Evolutionary conservation across 2,888 invertebrate species (phyloP), one percentile per base, ranked within the genome.

Genomic region (Diarsia dahlii): DNA sequence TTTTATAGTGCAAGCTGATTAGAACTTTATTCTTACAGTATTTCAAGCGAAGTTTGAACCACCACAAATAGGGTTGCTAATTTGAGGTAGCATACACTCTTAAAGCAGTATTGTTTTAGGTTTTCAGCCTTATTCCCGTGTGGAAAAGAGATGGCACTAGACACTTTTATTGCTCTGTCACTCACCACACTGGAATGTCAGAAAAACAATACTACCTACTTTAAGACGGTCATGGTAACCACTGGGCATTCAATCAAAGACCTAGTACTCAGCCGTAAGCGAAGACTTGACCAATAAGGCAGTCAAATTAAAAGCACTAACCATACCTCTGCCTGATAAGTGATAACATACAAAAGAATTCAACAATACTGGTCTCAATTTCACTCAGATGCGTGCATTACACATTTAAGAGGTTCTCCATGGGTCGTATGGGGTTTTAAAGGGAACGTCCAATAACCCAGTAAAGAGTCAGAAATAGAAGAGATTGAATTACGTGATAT

Each of bases 401-500:
- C 13, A 45, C 45, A 63, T 2, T 63, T n/a, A 45, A 13, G 13
- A n/a, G 12, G 23, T 46, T 48, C 46, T 12, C 64, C 18, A 34
- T 48, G 66, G 34, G 8, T 20, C 34, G 23, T 13, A 50, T 0
- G 50, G 12, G 1, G 1, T 8, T 12, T 62, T 46, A 8, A n/a
- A 56, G 46, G 20, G 23, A n/a, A 56, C 45, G 13, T 65, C 23
- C 45, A 56, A 67, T 70, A 68, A 50, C 28, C 45, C 63, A 13
- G 56, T 66, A 70, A 75, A 83, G 54, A 80, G 52, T 76, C 52
- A 62, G n/a, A 69, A 71, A 71, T 75, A 54, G 68, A 66, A 72
- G 71, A 80, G 80, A 82, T 82, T 83, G 80, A 76, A 82, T 82
- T 80, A 70, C 66, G 39, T 58, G 65, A 20, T 46, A 39, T 71